Percentiles rank a stretch among this genome's conserved stretches.
Conservation (phyloP, 1,140 invertebrate species). For the Lordiphosa collinella region DNA sequence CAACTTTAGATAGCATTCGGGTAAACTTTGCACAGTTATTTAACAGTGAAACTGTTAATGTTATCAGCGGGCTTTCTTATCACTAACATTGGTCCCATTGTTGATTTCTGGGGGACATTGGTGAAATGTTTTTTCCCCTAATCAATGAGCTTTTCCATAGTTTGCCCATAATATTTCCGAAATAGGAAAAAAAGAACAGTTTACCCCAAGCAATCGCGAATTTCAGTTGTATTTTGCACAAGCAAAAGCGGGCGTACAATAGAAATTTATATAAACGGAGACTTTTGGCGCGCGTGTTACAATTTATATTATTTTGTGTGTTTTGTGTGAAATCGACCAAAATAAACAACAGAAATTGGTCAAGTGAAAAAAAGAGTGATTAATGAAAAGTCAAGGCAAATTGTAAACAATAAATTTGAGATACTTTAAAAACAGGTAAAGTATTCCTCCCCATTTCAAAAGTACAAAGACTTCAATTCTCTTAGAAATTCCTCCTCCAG, state of each 20-base stretch:
- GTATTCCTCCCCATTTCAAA: no score
- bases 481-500: no score
- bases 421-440: no score
- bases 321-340: no score
- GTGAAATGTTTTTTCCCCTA: slow-evolving; percentile 38
- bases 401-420: no score
- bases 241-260: slow-evolving; percentile 2
- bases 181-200: slow-evolving; percentile 47
- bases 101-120: slow-evolving; percentile 39
- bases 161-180: slow-evolving; percentile 45
- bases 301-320: slow-evolving; percentile 7
- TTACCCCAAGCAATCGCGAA: slow-evolving; percentile 34
- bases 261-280: slow-evolving; percentile 2
- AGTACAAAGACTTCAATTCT: no score
- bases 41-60: slow-evolving; percentile 32
- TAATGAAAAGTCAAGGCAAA: no score
- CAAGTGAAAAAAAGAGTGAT: no score
- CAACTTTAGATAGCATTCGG: slow-evolving; percentile 9
- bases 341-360: no score
- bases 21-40: neutral
- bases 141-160: slow-evolving; percentile 49
- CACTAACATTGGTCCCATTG: slow-evolving; percentile 44
- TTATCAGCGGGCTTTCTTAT: slow-evolving; percentile 47
- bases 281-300: slow-evolving; percentile 5
- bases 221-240: slow-evolving; percentile 33